These are phyloP conservation scores for Mormyrus hasselquistii DNA, from an alignment of 2,797 vertebrate genomes.

Conservation along the genomic window DNA sequence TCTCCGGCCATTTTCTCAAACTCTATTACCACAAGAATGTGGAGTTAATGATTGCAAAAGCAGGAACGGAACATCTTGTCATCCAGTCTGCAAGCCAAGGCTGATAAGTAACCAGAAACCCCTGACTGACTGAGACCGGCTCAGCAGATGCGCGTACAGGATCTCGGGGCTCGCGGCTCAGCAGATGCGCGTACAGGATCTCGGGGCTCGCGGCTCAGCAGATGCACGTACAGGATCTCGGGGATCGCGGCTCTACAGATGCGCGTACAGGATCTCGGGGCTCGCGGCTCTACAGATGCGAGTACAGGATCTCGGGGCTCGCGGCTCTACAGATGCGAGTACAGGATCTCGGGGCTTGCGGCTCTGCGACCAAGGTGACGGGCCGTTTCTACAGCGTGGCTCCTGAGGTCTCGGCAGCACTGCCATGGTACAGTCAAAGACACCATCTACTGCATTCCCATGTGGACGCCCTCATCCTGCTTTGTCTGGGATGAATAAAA, in stretches of 20 bases:
- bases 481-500: constrained; percentile 27
- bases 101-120: not conserved
- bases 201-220: too few relatives aligned
- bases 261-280: not conserved
- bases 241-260: not conserved
- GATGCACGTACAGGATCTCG: too few relatives aligned
- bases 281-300: not conserved
- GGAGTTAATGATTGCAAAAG: not conserved
- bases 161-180: too few relatives aligned
- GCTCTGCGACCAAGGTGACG: not conserved
- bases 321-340: not conserved
- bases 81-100: not conserved
- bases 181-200: too few relatives aligned
- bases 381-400: not conserved
- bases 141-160: not conserved
- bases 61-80: not conserved
- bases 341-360: not conserved
- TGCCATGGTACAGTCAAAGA: not conserved
- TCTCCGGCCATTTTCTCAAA: not conserved
- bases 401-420: not conserved
- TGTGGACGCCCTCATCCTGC: not conserved
- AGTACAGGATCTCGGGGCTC: not conserved
- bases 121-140: not conserved
- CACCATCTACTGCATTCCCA: not conserved
- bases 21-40: not conserved